Percentiles rank a stretch among this genome's conserved stretches.
Conservation (phyloP, 2,113 vertebrate genomes). For the Muscicapa adusta region DNA sequence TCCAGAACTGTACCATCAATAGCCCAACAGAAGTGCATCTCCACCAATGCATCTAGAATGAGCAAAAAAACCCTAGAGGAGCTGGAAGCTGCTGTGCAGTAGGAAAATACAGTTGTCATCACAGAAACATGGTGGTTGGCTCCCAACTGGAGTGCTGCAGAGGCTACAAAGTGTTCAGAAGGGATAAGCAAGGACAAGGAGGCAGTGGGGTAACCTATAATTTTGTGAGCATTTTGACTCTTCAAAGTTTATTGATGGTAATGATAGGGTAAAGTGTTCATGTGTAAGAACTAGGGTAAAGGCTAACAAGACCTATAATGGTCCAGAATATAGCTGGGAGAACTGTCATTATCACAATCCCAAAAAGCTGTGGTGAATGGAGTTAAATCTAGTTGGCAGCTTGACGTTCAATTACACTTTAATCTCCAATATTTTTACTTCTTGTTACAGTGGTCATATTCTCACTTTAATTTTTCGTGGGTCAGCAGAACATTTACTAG, state of each 20-base stretch:
- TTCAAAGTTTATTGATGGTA: not conserved
- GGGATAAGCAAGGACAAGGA: not conserved
- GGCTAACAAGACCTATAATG: not conserved
- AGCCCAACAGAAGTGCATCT: not conserved
- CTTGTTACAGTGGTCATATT: not conserved
- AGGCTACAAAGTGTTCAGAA: not conserved
- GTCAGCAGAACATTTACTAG: not conserved
- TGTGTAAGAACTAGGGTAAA: not conserved
- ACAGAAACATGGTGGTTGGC: not conserved
- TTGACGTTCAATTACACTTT: not conserved
- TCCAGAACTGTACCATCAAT: not conserved
- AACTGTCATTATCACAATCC: not conserved
- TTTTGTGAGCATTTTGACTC: not conserved
- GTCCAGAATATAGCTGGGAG: not conserved
- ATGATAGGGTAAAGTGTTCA: not conserved
- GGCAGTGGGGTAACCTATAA: not conserved
- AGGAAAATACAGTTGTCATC: not conserved
- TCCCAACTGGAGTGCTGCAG: not conserved
- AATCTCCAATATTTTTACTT: not conserved
- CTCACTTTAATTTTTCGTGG: not conserved
- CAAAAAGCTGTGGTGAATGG: not conserved
- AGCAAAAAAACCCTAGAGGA: not conserved
- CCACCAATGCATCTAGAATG: not conserved
- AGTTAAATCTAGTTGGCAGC: not conserved
- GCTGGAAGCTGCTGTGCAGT: not conserved